Conservation (phyloP, 2,888 invertebrate species). For the Bedellia somnulentella region DNA sequence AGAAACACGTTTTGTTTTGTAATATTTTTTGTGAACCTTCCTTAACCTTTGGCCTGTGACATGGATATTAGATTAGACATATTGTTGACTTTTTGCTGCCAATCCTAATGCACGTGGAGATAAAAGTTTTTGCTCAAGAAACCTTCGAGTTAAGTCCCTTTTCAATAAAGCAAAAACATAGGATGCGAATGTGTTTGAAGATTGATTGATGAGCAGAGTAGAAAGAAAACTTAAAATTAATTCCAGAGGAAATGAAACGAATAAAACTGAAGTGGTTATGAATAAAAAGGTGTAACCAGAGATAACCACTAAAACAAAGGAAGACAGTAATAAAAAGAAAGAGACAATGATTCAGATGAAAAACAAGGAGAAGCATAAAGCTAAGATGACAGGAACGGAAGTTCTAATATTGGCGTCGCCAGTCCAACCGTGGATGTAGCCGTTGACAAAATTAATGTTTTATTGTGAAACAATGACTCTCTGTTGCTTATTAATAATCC, state of each 20-base stretch:
- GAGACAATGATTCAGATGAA: conserved; percentile 3
- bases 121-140: conserved; percentile 23
- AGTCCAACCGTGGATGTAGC: conserved; percentile 29
- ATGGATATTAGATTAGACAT: conserved; percentile 60
- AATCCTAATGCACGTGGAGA: conserved; percentile 47
- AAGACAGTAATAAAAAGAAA: conserved; percentile 2
- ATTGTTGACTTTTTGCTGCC: conserved; percentile 54
- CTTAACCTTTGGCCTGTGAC: conserved; percentile 60
- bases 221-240: too few species aligned
- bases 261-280: too few species aligned
- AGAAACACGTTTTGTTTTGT: conserved; percentile 34
- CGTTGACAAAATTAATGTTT: conserved; percentile 56
- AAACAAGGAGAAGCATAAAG: not conserved
- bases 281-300: too few species aligned
- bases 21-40: conserved; percentile 53
- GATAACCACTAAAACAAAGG: too few species aligned
- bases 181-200: too few species aligned
- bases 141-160: conserved; percentile 33
- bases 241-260: too few species aligned
- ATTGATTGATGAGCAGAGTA: too few species aligned
- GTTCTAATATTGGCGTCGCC: conserved; percentile 43
- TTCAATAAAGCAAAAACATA: too few species aligned
- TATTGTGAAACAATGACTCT: conserved; percentile 57
- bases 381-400: conserved; percentile 27
- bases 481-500: conserved; percentile 42